Conservation (phyloP, 2,113 vertebrate genomes). For the Petrocephalus microphthalmus region DNA sequence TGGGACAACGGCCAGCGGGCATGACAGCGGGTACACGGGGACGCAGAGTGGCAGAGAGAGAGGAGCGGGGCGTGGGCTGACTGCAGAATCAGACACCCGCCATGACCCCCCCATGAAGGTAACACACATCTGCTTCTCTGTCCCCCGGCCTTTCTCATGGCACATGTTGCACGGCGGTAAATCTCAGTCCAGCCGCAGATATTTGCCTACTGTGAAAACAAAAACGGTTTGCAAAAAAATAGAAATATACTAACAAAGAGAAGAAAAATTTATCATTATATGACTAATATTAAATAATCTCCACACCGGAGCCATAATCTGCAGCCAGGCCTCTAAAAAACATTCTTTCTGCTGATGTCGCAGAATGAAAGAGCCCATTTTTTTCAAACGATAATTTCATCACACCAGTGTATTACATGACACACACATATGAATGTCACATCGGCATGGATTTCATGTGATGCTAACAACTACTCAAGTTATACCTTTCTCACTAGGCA, state of each 20-base stretch:
- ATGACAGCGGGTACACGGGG: background rate
- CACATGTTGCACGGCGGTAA: background rate
- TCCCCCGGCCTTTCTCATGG: background rate
- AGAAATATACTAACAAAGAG: background rate
- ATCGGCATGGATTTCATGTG: background rate
- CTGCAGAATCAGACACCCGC: background rate
- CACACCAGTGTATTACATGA: background rate
- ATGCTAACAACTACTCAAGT: background rate
- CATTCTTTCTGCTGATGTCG: background rate
- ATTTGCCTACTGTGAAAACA: background rate
- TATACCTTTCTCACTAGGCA: background rate
- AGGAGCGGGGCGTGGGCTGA: background rate
- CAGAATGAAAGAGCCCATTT: background rate
- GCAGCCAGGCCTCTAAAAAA: background rate
- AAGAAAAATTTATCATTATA: background rate
- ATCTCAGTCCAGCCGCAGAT: background rate
- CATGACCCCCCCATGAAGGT: background rate
- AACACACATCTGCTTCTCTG: background rate
- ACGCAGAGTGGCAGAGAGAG: background rate
- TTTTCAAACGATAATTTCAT: background rate
- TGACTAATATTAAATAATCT: background rate
- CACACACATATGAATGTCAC: background rate
- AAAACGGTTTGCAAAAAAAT: background rate
- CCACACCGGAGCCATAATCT: background rate
- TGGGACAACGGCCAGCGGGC: background rate